Percentiles rank a stretch among this genome's conserved stretches.
These are phyloP conservation scores for Scaptomyza parva DNA, from an alignment of 2,888 invertebrate species.

Conservation along the genomic window DNA sequence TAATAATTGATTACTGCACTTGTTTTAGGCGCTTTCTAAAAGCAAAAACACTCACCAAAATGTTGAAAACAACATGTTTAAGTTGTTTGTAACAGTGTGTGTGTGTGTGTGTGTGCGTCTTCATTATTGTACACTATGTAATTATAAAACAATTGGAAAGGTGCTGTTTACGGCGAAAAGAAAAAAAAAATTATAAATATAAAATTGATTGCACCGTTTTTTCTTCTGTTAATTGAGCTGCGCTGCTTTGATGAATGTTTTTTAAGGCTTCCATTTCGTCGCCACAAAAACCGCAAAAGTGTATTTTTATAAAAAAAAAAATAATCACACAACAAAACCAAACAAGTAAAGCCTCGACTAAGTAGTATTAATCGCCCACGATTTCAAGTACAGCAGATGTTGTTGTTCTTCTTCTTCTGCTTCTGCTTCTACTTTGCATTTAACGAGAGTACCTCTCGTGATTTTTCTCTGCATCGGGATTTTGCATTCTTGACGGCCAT, in stretches of 20 bases:
- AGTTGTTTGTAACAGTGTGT: slow-evolving; percentile 17
- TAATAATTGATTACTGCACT: slow-evolving; percentile 76
- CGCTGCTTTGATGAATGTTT: slow-evolving; percentile 6
- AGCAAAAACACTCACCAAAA: slow-evolving; percentile 28
- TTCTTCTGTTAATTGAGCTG: slow-evolving; percentile 43
- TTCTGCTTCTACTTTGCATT: slow-evolving; percentile 27
- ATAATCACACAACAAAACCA: slow-evolving; percentile 21
- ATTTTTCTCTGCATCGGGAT: slow-evolving; percentile 6
- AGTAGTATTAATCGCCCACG: slow-evolving; percentile 33
- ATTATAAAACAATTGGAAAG: slow-evolving; percentile 72
- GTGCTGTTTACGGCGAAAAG: slow-evolving; percentile 53
- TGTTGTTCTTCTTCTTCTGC: neutral
- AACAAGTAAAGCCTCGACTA: slow-evolving; percentile 12
- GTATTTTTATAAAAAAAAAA: slow-evolving; percentile 39
- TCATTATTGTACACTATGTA: slow-evolving; percentile 42
- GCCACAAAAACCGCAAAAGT: slow-evolving; percentile 50
- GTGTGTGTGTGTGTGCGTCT: slow-evolving; percentile 17
- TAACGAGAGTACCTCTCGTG: slow-evolving; percentile 37
- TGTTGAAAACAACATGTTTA: slow-evolving; percentile 27
- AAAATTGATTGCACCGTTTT: slow-evolving; percentile 41
- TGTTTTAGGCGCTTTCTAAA: slow-evolving; percentile 76
- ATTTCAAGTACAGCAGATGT: slow-evolving; percentile 17
- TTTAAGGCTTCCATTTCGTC: slow-evolving; percentile 56
- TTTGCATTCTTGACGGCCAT: slow-evolving; percentile 53
- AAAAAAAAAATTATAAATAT: neutral